phyloP scores from a whole-genome alignment of 2,888 invertebrate species.

The Schizotus pectinicornis region DNA sequence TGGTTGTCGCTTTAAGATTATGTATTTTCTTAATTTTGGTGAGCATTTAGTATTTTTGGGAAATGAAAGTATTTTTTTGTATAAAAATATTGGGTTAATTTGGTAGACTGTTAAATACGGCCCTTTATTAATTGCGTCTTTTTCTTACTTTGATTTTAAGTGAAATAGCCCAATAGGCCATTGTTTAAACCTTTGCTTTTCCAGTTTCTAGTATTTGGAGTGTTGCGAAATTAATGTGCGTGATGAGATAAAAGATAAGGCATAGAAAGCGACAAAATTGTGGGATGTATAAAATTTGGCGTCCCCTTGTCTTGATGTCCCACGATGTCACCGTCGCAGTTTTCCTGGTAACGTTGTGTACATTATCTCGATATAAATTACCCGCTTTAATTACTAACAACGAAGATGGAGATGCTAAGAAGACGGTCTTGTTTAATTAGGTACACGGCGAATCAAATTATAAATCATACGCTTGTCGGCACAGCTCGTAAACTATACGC shows the following conservation, averaged over 20 bases:
- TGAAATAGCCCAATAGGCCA: too few relatives aligned
- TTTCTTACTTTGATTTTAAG: too few relatives aligned
- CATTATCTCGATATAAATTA: conserved; percentile 47
- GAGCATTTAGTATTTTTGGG: too few relatives aligned
- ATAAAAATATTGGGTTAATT: too few relatives aligned
- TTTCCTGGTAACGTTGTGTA: conserved; percentile 40
- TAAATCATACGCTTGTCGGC: conserved; percentile 42
- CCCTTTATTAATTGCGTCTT: too few relatives aligned
- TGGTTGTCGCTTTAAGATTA: too few relatives aligned
- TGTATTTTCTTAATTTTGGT: too few relatives aligned
- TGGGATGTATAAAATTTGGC: conserved; percentile 26
- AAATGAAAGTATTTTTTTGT: too few relatives aligned
- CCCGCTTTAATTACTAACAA: conserved; percentile 46
- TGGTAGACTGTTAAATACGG: too few relatives aligned
- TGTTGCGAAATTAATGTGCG: conserved; percentile 8
- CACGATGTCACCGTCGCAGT: conserved; percentile 28
- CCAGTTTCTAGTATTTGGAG: too few relatives aligned
- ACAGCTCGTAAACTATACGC: conserved; percentile 27
- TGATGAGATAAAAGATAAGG: conserved; percentile 20
- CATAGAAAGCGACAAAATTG: conserved; percentile 26
- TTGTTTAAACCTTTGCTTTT: too few relatives aligned
- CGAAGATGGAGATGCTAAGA: conserved; percentile 38
- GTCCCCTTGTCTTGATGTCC: conserved; percentile 32
- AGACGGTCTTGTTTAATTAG: conserved; percentile 44
- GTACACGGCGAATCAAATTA: conserved; percentile 39